A percentile compares a stretch with the other conserved stretches of the same genome.
Conservation (phyloP, 2,113 vertebrate species). For the Mormyrus lacerda region DNA sequence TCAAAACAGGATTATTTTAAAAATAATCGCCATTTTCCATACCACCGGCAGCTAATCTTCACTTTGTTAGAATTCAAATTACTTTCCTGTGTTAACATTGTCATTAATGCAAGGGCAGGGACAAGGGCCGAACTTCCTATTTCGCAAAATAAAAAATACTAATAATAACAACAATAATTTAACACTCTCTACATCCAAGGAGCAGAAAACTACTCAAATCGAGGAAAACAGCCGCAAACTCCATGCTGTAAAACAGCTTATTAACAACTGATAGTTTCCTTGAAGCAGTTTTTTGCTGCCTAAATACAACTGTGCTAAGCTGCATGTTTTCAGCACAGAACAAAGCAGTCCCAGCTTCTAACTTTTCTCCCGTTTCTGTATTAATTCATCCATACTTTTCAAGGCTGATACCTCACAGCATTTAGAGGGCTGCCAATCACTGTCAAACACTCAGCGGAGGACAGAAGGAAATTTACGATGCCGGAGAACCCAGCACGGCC, state of each 20-base stretch:
- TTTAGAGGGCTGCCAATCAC: slow-evolving; percentile 84
- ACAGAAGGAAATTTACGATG: slow-evolving; percentile 31
- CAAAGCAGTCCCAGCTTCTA: slow-evolving; percentile 74
- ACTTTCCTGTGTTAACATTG: slow-evolving; percentile 69
- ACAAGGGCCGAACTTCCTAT: slow-evolving; percentile 51
- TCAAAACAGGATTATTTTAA: slow-evolving; percentile 76
- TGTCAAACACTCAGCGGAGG: slow-evolving; percentile 65
- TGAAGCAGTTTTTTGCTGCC: slow-evolving; percentile 59
- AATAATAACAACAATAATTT: slow-evolving; percentile 36
- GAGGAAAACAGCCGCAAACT: slow-evolving; percentile 32
- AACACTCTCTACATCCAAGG: slow-evolving; percentile 46
- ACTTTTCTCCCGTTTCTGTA: slow-evolving; percentile 71
- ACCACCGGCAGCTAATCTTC: slow-evolving; percentile 69
- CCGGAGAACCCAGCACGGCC: background rate
- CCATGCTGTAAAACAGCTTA: slow-evolving; percentile 45
- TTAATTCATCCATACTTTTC: slow-evolving; percentile 91
- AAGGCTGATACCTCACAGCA: slow-evolving; percentile 83
- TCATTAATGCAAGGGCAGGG: slow-evolving; percentile 58
- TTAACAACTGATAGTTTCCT: slow-evolving; percentile 73
- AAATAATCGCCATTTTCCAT: slow-evolving; percentile 68
- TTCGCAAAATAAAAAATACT: slow-evolving; percentile 56
- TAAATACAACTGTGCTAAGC: slow-evolving; percentile 74
- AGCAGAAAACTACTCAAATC: slow-evolving; percentile 31
- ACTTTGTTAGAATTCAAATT: slow-evolving; percentile 77
- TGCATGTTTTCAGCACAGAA: slow-evolving; percentile 74